Evolutionary conservation across 2,113 vertebrate species (phyloP).

Genomic region (Columba livia): DNA sequence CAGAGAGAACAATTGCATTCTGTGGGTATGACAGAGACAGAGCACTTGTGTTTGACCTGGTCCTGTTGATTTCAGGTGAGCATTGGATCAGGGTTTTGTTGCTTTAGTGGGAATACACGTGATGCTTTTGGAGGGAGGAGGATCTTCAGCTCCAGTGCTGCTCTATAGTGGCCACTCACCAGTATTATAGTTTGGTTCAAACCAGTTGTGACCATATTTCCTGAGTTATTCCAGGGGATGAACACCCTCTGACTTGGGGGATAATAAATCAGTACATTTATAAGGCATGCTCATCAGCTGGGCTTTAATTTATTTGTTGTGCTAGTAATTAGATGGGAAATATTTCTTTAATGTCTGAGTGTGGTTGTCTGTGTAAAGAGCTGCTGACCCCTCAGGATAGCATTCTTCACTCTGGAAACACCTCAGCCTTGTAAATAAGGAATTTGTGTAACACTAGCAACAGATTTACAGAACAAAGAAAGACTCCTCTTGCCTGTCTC

Average conservation of each 20-base stretch:
- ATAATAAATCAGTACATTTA: not conserved
- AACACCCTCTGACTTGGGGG: not conserved
- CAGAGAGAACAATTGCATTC: not conserved
- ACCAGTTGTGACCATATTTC: not conserved
- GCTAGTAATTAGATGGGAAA: not conserved
- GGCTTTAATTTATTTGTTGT: not conserved
- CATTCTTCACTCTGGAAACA: not conserved
- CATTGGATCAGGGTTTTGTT: fast-evolving
- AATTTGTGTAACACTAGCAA: not conserved
- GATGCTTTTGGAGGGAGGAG: not conserved
- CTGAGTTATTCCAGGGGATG: not conserved
- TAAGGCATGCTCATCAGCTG: not conserved
- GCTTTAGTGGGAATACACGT: not conserved
- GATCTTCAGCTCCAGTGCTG: not conserved
- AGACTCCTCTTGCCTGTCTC: not conserved
- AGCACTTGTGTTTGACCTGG: not conserved
- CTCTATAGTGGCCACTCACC: not conserved
- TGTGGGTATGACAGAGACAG: not conserved
- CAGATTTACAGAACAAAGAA: not conserved
- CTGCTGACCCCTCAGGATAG: not conserved
- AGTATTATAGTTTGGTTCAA: not conserved
- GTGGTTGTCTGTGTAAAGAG: not conserved
- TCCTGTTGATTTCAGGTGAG: not conserved
- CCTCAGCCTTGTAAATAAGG: not conserved
- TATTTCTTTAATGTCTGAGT: not conserved